phyloP scores from a whole-genome alignment of 64 coral and sea anemone species.

The Catalaphyllia jardinei region DNA sequence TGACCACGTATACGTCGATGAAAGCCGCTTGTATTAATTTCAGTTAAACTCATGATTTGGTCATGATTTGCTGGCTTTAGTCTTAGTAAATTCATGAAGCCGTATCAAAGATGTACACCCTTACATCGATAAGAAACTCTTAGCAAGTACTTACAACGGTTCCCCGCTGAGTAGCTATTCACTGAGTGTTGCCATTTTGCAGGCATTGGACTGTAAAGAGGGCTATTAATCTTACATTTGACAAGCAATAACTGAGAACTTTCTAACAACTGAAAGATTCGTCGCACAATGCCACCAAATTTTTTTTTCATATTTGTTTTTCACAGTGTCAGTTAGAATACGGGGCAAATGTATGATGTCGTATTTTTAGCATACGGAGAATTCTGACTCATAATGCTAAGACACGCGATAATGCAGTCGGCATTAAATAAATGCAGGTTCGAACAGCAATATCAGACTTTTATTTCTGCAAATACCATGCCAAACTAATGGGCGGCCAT shows the following conservation, averaged over 20 bases:
- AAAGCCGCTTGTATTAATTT: too few relatives aligned
- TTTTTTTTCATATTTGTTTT: not conserved
- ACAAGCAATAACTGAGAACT: not conserved
- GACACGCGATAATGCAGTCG: not conserved
- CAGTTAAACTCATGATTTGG: too few relatives aligned
- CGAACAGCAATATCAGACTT: not conserved
- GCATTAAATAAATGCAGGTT: not conserved
- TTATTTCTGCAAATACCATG: not conserved
- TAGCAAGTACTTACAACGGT: too few relatives aligned
- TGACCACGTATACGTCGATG: too few relatives aligned
- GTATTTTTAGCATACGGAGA: constrained; percentile 1
- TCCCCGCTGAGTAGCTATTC: too few relatives aligned
- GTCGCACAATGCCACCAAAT: not conserved
- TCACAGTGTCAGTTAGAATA: not conserved
- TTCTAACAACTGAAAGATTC: not conserved
- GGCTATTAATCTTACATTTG: too few relatives aligned
- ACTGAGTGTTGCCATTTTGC: too few relatives aligned
- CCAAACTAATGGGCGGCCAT: not conserved
- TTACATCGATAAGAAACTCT: too few relatives aligned
- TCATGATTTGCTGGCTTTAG: too few relatives aligned
- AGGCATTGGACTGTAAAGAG: too few relatives aligned
- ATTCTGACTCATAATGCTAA: not conserved
- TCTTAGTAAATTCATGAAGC: too few relatives aligned
- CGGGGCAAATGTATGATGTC: not conserved
- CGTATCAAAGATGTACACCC: too few relatives aligned